Base-by-base conservation (phyloP, 2,113 vertebrate species). In the Acanthisitta chloris region DNA sequence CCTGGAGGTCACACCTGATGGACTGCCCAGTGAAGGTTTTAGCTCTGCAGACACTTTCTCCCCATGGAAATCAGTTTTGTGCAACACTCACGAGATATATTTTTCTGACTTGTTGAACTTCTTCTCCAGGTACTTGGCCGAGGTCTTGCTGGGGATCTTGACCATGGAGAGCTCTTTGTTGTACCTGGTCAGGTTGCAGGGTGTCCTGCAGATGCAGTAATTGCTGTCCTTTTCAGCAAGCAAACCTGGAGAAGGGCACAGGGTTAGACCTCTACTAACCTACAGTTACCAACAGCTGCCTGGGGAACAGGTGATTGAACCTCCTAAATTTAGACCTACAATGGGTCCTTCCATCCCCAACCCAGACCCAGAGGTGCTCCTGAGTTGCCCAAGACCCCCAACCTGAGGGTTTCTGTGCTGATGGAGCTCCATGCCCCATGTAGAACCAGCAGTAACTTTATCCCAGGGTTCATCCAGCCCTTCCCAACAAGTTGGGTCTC, bases 111-210 rank as follows among this genome's bases (percentile, higher is more conserved):
- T 99, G 98, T 99, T 99, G 96, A 99, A 99, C 96, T 99, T 99
- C 97, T 99, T 99, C 98, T 99, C 99, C 78, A 99, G 98, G 97
- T 99, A 99, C 95, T 99, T 99, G 84, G 99, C 99, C 0, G 99
- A 99, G 2, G 99, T 99, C 97, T 99, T 99, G 98, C 99, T 99
- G 96, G 99, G 99, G 93, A 99, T 99, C 97, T 99, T 99, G 92
- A 99, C 99, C 99, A 99, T 99, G 98, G 99, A 99, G 81, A 99
- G 98, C 97, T 99, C 99, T 94, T 99, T 99, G 98, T 99, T 99
- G 98, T 99, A 99, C 65, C 99, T 99, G 59, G 99, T 99, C 97
- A 99, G 98, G 98, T 99, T 99, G 96, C 99, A 99, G 29, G 99
- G 99, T 3, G 98, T 99, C 97, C 99, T 98, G 97, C 99, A 99